These are phyloP conservation scores for Lepilemur septentrionalis DNA, from an alignment of 2,797 vertebrate genomes.

Conservation along the genomic window DNA sequence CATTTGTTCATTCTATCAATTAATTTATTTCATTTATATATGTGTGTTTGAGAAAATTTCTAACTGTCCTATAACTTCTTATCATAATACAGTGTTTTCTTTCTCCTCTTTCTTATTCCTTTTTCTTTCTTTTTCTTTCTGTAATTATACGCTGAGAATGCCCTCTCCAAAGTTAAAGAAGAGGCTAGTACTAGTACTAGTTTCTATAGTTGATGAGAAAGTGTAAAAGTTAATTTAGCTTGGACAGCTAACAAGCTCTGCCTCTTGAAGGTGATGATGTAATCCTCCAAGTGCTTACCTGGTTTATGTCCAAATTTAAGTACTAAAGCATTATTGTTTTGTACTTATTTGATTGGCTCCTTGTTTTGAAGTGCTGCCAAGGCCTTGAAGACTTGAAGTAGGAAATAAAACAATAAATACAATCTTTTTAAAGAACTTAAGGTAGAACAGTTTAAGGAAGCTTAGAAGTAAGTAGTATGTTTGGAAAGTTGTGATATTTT, in stretches of 20 bases:
- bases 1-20: background rate
- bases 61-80: background rate
- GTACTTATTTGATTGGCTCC: slow-evolving; percentile 78
- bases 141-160: background rate
- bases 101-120: background rate
- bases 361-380: slow-evolving; percentile 75
- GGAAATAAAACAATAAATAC: slow-evolving; percentile 74
- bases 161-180: background rate
- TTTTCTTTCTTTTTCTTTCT: background rate
- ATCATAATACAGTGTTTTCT: background rate
- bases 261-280: slow-evolving; percentile 84
- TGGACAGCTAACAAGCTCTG: slow-evolving; percentile 79
- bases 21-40: fast-evolving
- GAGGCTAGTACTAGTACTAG: slow-evolving; percentile 51
- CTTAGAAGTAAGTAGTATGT: background rate
- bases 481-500: background rate
- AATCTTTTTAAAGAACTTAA: slow-evolving; percentile 66
- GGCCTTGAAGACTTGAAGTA: slow-evolving; percentile 72
- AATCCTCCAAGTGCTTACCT: slow-evolving; percentile 77
- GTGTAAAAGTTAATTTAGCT: slow-evolving; percentile 87
- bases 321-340: slow-evolving; percentile 82
- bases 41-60: background rate
- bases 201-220: slow-evolving; percentile 83
- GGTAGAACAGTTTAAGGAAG: slow-evolving; percentile 75
- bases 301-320: slow-evolving; percentile 80